These are phyloP conservation scores for Heteromyza rotundicornis DNA, from an alignment of 2,888 invertebrate species.

Conservation along the genomic window DNA sequence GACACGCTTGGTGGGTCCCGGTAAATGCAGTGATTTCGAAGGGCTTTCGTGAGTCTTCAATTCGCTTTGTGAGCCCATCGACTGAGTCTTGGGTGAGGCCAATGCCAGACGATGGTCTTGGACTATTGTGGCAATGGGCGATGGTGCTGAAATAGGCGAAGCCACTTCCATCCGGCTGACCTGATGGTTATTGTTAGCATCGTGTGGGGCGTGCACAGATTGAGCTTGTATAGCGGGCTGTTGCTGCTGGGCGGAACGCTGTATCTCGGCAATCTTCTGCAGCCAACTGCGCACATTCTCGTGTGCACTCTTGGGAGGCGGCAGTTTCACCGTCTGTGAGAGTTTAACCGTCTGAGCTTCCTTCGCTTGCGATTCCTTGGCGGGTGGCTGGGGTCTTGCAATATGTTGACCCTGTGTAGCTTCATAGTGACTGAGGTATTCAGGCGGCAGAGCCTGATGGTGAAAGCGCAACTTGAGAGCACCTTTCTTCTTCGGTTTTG, in stretches of 20 bases:
- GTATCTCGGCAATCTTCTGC: constrained; percentile 76
- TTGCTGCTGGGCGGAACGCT: constrained; percentile 60
- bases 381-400: constrained; percentile 8
- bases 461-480: constrained; percentile 80
- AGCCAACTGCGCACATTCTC: constrained; percentile 78
- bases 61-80: background rate
- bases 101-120: background rate
- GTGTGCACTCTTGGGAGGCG: constrained; percentile 64
- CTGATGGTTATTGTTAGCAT: constrained; percentile 24
- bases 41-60: background rate
- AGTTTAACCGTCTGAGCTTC: constrained; percentile 47
- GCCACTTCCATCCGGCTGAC: background rate
- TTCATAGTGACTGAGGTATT: constrained; percentile 81
- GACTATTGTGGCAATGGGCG: background rate
- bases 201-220: background rate
- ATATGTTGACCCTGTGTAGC: constrained; percentile 70
- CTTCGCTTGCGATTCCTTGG: background rate
- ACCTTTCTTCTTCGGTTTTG: constrained; percentile 55
- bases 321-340: constrained; percentile 29
- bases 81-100: background rate
- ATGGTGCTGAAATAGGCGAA: background rate
- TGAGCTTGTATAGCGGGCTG: constrained; percentile 31
- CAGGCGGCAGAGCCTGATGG: constrained; percentile 79
- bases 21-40: background rate
- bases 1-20: constrained; percentile 58